Base-by-base conservation (phyloP, 2,113 vertebrate genomes). In the Cyphomyrus plagiostoma region DNA sequence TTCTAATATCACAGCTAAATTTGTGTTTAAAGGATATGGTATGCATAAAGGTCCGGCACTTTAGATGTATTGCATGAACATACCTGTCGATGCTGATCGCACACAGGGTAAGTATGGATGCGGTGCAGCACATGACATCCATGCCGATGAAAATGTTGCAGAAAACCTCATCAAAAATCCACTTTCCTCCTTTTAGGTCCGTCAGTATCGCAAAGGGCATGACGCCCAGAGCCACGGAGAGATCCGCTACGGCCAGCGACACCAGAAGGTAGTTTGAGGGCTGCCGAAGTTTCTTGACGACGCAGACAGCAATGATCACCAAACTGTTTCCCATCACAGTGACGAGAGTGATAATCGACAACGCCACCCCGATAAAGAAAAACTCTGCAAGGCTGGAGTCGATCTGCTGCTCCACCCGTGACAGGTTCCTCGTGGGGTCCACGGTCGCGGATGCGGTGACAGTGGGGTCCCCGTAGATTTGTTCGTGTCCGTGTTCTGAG, bases 261-360 rank as follows among this genome's bases (percentile, higher is more conserved):
- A 91, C 91, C 82, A 91, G 89, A 9, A 91, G 62, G 52, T 91
- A 89, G 89, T 90, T 90, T 23, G 91, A 91, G 4, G 91, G 91
- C 49, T 91, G 87, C 17, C 91, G 42, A 49, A 91, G 89, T 49
- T 91, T 91, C 89, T 90, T 91, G 3, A 91, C 91, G 3, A 90
- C 58, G 52, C 89, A 91, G 23, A 91, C 88, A 4, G 88, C 82
- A 23, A 88, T 91, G 9, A 91, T 88, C 26, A 90, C 89, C 89
- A 90, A 52, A 21, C 77, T 87, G 89, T 90, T 91, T 17, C 91
- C 91, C 39, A 87, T 35, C 1, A 91, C 88, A 19, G 91, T 91
- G 1, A 86, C 88, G 1, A 80, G 83, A 2, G 66, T 83, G 88
- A 91, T 91, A 35, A 90, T 74, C 9, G 89, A 86, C 89, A 90